A percentile compares a stretch with the other conserved stretches of the same genome.
These are phyloP conservation scores for Drosophila serrata DNA, from an alignment of 1,140 invertebrate species.

Conservation along the genomic window DNA sequence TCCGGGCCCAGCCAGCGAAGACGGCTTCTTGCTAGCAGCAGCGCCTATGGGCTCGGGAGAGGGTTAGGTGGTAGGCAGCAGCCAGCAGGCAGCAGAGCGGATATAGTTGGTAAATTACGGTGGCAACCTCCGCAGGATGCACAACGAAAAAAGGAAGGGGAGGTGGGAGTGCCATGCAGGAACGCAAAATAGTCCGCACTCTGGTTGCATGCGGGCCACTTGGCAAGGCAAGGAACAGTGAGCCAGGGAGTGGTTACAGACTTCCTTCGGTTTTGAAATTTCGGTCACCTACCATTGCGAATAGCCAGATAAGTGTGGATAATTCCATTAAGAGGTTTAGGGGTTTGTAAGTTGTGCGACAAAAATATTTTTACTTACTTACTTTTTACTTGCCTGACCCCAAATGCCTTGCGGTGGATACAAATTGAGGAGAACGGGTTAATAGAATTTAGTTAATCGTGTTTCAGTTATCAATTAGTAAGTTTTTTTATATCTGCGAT, in stretches of 20 bases:
- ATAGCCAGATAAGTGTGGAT: conserved; percentile 5
- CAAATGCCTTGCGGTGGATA: background rate
- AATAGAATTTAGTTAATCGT: background rate
- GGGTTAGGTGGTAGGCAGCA: conserved; percentile 8
- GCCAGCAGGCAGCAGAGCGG: conserved; percentile 56
- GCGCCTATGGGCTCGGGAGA: conserved; percentile 7
- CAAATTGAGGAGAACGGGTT: background rate
- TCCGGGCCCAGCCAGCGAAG: conserved; percentile 34
- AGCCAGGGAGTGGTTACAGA: background rate
- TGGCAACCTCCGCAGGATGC: conserved; percentile 54
- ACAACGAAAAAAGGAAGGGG: background rate
- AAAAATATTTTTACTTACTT: background rate
- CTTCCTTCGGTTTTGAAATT: conserved; percentile 16
- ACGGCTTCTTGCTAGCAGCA: conserved; percentile 6
- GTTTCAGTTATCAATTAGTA: too few relatives aligned
- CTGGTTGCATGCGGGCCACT: conserved; percentile 14
- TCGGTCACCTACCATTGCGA: conserved; percentile 9
- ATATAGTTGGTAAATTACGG: conserved; percentile 79
- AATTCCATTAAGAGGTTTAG: background rate
- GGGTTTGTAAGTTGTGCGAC: background rate
- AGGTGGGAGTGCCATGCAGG: conserved; percentile 8
- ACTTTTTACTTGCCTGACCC: background rate
- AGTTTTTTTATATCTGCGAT: too few relatives aligned
- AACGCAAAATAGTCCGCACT: conserved; percentile 12
- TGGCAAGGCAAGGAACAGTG: conserved; percentile 13